Evolutionary conservation across 2,113 vertebrate genomes (phyloP).

Genomic region (Istiophorus platypterus): DNA sequence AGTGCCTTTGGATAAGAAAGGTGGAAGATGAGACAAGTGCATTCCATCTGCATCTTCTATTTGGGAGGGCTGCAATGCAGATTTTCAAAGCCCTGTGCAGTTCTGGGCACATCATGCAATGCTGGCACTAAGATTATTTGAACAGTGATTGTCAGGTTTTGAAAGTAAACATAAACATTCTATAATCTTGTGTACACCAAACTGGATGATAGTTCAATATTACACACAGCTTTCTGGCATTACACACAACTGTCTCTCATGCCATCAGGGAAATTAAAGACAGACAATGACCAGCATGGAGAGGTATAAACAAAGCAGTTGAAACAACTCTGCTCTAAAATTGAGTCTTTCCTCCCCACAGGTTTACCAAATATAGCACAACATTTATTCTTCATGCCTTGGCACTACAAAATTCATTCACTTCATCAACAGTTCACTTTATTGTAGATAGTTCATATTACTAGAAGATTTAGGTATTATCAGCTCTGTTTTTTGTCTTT

Average conservation of each 20-base stretch:
- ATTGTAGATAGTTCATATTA: too few species aligned
- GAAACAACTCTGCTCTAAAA: neutral
- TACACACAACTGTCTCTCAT: neutral
- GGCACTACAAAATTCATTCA: neutral
- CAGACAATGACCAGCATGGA: neutral
- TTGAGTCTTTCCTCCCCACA: neutral
- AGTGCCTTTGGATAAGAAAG: neutral
- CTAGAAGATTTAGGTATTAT: neutral
- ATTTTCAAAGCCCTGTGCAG: neutral
- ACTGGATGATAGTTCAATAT: neutral
- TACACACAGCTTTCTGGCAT: neutral
- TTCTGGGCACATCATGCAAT: neutral
- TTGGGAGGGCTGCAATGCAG: neutral
- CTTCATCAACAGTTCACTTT: neutral
- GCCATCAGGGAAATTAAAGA: neutral
- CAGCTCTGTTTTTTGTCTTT: too few species aligned
- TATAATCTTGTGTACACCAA: constrained; percentile 5
- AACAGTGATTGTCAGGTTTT: neutral
- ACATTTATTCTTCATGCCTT: neutral
- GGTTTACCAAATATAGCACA: neutral
- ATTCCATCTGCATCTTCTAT: neutral
- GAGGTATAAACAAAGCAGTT: neutral
- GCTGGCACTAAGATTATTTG: neutral
- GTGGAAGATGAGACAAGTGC: neutral
- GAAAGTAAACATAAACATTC: neutral